phyloP scores from a whole-genome alignment of 64 coral and sea anemone species.

The Pocillopora damicornis region DNA sequence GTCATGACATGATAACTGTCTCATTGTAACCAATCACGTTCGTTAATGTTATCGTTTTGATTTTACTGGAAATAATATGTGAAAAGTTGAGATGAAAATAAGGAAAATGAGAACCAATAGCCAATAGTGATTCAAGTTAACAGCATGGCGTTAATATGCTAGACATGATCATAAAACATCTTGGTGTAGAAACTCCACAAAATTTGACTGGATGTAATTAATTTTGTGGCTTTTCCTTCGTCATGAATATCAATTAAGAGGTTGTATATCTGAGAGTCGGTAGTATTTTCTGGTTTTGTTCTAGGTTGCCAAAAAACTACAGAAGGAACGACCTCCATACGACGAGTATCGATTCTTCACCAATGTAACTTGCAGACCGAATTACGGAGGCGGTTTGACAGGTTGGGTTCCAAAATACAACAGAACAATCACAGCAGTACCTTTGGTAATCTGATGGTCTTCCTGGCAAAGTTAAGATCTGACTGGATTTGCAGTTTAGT shows the following conservation, averaged over 20 bases:
- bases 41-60: too few species aligned
- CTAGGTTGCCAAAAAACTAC: conserved; percentile 52
- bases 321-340: conserved; percentile 23
- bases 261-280: too few species aligned
- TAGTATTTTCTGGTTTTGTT: not conserved
- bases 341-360: conserved; percentile 76
- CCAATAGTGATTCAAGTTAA: too few species aligned
- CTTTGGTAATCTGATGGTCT: not conserved
- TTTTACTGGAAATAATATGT: too few species aligned
- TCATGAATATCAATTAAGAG: too few species aligned
- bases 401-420: conserved; percentile 32
- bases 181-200: not conserved
- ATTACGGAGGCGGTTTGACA: conserved; percentile 54
- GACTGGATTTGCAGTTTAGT: not conserved
- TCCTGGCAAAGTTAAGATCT: not conserved
- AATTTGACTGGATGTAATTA: not conserved
- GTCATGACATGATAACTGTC: too few species aligned
- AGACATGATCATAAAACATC: too few species aligned
- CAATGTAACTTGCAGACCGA: conserved; percentile 69
- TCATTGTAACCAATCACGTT: too few species aligned
- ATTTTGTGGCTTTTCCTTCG: not conserved
- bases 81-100: too few species aligned
- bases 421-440: conserved; percentile 9
- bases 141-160: too few species aligned
- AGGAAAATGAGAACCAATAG: too few species aligned